Percentiles rank a stretch among this genome's conserved stretches.
Evolutionary conservation across 2,797 vertebrate species (phyloP).

Genomic region (Tragopan temminckii): DNA sequence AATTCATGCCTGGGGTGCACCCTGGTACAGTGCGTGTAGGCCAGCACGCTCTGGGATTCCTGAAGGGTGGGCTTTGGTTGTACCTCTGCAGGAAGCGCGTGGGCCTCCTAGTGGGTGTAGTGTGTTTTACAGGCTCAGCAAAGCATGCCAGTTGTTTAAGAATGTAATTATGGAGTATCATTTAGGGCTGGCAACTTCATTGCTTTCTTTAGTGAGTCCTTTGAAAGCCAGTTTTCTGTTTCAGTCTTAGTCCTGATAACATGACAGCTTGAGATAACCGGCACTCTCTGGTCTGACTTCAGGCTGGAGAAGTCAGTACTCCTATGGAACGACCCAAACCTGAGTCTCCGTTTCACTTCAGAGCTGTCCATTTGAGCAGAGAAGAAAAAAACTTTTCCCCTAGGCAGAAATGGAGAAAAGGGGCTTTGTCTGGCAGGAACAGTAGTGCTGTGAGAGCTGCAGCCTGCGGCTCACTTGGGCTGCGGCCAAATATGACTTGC

Average conservation of each 20-base stretch:
- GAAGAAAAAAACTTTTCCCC: background rate
- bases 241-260: background rate
- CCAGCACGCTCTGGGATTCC: background rate
- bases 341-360: background rate
- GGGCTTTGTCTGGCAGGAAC: conserved; percentile 47
- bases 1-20: background rate
- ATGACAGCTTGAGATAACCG: background rate
- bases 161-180: background rate
- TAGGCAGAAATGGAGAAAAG: conserved; percentile 11
- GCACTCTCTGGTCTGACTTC: background rate
- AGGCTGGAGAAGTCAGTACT: background rate
- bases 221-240: background rate
- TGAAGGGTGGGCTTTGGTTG: background rate
- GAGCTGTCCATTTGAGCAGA: conserved; percentile 9
- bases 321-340: background rate
- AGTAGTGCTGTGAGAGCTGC: conserved; percentile 26
- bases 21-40: fast-evolving
- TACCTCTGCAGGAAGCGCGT: fast-evolving
- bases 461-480: background rate
- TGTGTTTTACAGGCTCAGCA: background rate
- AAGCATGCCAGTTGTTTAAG: background rate
- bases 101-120: background rate
- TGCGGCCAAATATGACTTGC: conserved; percentile 9
- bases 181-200: background rate
- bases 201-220: background rate